phyloP scores from a whole-genome alignment of 1,140 invertebrate species.

The Eueides isabella region DNA sequence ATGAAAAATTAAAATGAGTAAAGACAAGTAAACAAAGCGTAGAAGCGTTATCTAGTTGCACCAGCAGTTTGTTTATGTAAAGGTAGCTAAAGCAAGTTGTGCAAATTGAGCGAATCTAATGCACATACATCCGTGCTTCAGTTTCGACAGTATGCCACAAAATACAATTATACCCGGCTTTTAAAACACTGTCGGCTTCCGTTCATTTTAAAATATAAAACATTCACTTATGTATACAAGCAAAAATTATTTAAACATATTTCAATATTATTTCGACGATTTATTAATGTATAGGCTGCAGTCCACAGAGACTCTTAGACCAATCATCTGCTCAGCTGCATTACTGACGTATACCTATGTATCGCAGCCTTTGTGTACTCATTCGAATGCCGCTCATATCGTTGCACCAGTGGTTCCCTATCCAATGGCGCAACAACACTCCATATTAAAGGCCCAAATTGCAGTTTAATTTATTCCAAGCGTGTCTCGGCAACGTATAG shows the following conservation, averaged over 20 bases:
- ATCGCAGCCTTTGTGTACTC: conserved; percentile 73
- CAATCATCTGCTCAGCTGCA: conserved; percentile 69
- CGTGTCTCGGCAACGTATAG: conserved; percentile 73
- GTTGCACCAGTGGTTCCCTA: conserved; percentile 55
- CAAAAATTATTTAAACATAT: neutral
- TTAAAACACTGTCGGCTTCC: neutral
- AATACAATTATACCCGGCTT: neutral
- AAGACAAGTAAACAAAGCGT: neutral
- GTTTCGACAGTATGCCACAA: neutral
- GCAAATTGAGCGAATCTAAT: conserved; percentile 32
- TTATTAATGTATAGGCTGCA: neutral
- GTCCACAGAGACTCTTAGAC: conserved; percentile 41
- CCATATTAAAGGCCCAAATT: conserved; percentile 79
- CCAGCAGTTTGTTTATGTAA: conserved; percentile 27
- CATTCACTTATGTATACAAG: neutral
- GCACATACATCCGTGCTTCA: conserved; percentile 8
- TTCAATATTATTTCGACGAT: neutral
- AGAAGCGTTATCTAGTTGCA: conserved; percentile 9
- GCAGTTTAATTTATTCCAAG: conserved; percentile 80
- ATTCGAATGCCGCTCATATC: conserved; percentile 76
- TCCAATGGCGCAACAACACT: conserved; percentile 75
- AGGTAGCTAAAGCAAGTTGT: conserved; percentile 38
- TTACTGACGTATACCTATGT: conserved; percentile 56
- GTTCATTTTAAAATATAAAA: neutral
- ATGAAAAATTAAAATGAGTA: conserved; percentile 3